phyloP scores from a whole-genome alignment of 2,113 vertebrate species.

The Oxyruncus cristatus region DNA sequence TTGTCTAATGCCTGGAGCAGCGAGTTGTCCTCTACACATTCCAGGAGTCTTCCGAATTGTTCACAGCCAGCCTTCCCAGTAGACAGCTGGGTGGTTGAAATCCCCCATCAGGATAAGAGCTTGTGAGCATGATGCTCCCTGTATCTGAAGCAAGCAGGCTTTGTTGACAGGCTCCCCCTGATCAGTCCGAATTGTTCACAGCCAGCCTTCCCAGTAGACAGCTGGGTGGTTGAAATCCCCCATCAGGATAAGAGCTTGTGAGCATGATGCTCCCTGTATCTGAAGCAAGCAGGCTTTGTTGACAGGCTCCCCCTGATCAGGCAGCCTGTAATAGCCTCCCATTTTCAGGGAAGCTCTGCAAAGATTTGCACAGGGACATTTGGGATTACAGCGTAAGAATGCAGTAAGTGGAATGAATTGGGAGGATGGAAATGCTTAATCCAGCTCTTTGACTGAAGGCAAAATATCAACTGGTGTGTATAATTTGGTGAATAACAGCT shows the following conservation, averaged over 20 bases:
- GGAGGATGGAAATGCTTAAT: not conserved
- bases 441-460: not conserved
- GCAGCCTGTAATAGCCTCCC: not conserved
- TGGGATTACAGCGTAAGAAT: not conserved
- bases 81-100: not conserved
- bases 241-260: not conserved
- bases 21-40: not conserved
- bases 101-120: not conserved
- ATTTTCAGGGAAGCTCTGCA: not conserved
- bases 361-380: not conserved
- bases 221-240: not conserved
- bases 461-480: not conserved
- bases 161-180: not conserved
- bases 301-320: not conserved
- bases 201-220: not conserved
- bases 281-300: not conserved
- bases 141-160: not conserved
- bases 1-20: no score
- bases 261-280: not conserved
- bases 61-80: not conserved
- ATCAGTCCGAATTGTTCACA: not conserved
- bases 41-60: not conserved
- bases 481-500: not conserved
- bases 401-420: not conserved
- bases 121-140: not conserved